Percentiles rank a stretch among this genome's conserved stretches.
Evolutionary conservation across 2,888 invertebrate species (phyloP).

Genomic region (Spodoptera littoralis): DNA sequence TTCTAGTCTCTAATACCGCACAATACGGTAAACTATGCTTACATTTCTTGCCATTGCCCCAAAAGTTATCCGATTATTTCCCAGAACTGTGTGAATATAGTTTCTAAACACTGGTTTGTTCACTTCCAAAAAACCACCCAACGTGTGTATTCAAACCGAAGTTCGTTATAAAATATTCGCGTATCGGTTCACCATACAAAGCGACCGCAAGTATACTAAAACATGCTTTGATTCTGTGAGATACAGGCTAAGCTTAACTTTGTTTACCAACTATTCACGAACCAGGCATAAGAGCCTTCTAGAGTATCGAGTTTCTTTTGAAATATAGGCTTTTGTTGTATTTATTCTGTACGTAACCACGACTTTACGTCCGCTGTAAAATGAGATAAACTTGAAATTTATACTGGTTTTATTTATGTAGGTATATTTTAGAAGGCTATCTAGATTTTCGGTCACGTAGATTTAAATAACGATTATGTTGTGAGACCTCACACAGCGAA

Average conservation of each 20-base stretch:
- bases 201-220: constrained; percentile 45
- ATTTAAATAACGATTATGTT: constrained; percentile 3
- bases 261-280: constrained; percentile 42
- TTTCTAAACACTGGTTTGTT: constrained; percentile 6
- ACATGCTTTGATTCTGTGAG: constrained; percentile 45
- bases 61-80: too few species aligned
- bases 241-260: constrained; percentile 35
- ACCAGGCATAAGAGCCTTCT: constrained; percentile 22
- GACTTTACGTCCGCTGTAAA: too few species aligned
- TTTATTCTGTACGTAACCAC: neutral
- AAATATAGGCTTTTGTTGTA: constrained; percentile 30
- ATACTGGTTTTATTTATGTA: neutral
- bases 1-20: too few species aligned
- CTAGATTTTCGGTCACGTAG: neutral
- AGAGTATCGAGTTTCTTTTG: constrained; percentile 34
- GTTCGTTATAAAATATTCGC: constrained; percentile 43
- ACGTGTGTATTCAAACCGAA: constrained; percentile 17
- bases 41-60: too few species aligned
- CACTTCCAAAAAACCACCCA: constrained; percentile 11
- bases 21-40: too few species aligned
- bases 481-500: constrained; percentile 15
- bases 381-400: too few species aligned
- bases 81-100: neutral
- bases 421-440: neutral
- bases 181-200: constrained; percentile 40